Base-by-base conservation (phyloP, 2,888 invertebrate genomes). In the Chrysolina oricalcia region DNA sequence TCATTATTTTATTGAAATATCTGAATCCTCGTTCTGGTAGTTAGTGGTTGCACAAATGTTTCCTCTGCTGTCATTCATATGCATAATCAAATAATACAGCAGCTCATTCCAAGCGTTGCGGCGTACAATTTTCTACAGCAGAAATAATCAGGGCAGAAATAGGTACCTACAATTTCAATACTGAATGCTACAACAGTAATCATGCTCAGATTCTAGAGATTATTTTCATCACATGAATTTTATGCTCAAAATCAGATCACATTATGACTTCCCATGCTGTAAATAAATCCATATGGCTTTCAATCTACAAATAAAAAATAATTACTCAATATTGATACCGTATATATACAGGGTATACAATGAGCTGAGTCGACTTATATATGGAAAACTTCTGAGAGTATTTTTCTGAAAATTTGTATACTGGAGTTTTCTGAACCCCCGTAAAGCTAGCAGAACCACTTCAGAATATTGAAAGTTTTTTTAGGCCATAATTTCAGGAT, bases 51-150 rank as follows among this genome's bases (percentile, higher is more conserved):
- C 35, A 35, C 35, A 35, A 35, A 35, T 35, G 8, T 35, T 35
- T 35, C 8, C 8, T 35, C 8, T 35, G 35, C 8, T 35, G 35
- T 35, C 35, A 15, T 15, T 53, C 19, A 21, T 53, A 23, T 21
- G 53, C 2, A 19, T 53, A 53, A 53, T 53, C 19, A 53, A 53
- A 53, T 53, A 21, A 53, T 21, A 21, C 21, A 21, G 21, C 21
- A 53, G 10, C 19, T n/a, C 50, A 15, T n/a, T 17, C 50, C 50
- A 50, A 17, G 19, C 50, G 17, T 50, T 19, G 50, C 50, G 9
- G 17, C 9, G 17, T 53, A 19, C 50, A 53, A 53, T 53, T 53
- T 19, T 53, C 50, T 53, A 53, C 11, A 19, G 50, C 50, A 53
- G 19, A 8, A 10, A 53, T 17, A 53, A 53, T 17, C 50, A 53